Evolutionary conservation across 2,888 invertebrate genomes (phyloP).

Genomic region (Cremastinae sp.): DNA sequence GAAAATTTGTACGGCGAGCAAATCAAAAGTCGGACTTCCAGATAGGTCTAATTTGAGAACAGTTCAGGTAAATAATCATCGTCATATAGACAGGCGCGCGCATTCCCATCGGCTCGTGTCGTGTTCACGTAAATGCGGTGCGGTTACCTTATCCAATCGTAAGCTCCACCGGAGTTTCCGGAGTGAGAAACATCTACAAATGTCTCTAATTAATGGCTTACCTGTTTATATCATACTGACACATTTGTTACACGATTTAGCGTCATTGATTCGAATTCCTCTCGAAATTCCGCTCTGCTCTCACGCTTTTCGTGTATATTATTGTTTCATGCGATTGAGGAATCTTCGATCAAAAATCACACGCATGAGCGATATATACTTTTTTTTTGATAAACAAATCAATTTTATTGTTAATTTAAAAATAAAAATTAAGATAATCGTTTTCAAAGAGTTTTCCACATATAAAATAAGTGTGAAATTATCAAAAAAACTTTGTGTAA

Average conservation of each 20-base stretch:
- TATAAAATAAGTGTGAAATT: too few species aligned
- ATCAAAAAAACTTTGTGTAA: too few species aligned
- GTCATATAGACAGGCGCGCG: slow-evolving; percentile 31
- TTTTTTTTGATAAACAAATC: not conserved
- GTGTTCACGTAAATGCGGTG: slow-evolving; percentile 4
- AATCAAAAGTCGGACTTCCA: slow-evolving; percentile 22
- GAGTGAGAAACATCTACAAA: not conserved
- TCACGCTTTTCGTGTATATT: too few species aligned
- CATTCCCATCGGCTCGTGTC: slow-evolving; percentile 29
- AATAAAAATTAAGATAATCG: not conserved
- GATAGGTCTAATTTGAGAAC: slow-evolving; percentile 50
- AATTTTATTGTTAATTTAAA: not conserved
- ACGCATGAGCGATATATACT: slow-evolving; percentile 11
- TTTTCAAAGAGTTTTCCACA: too few species aligned
- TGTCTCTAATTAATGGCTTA: slow-evolving; percentile 13
- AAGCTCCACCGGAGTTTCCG: not conserved
- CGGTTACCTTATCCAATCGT: slow-evolving; percentile 6
- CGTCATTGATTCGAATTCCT: too few species aligned
- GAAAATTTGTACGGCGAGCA: slow-evolving; percentile 7
- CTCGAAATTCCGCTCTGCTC: too few species aligned
- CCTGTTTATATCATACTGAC: slow-evolving; percentile 14
- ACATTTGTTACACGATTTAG: slow-evolving; percentile 5
- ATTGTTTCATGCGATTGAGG: too few species aligned
- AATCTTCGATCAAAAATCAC: too few species aligned
- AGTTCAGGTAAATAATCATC: slow-evolving; percentile 46